Conservation (phyloP, 1,140 invertebrate genomes). For the Apis mellifera region DNA sequence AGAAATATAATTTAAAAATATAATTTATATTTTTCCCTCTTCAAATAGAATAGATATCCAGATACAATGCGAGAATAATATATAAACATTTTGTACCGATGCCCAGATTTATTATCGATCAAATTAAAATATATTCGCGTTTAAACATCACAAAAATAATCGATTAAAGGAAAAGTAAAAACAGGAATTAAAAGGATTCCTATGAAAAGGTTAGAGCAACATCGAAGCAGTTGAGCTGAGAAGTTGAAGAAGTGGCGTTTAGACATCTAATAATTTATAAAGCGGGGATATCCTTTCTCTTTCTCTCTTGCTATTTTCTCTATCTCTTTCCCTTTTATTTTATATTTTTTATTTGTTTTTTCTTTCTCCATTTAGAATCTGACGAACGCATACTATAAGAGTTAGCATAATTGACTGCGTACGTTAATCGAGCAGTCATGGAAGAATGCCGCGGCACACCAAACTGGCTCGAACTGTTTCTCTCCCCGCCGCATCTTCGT, state of each 20-base stretch:
- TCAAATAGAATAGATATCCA: too few species aligned
- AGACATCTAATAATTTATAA: constrained; percentile 44
- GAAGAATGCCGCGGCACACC: constrained; percentile 54
- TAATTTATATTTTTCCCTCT: too few species aligned
- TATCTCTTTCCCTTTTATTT: not conserved
- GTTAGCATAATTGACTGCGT: constrained; percentile 64
- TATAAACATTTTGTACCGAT: too few species aligned
- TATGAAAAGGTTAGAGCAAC: constrained; percentile 10
- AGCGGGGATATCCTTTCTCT: constrained; percentile 13
- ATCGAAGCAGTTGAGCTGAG: constrained; percentile 15
- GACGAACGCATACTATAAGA: constrained; percentile 48
- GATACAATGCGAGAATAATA: too few species aligned
- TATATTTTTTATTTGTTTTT: not conserved
- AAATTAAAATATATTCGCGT: not conserved
- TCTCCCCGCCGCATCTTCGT: not conserved
- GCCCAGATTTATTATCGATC: not conserved
- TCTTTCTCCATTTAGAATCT: constrained; percentile 1
- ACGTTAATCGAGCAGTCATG: constrained; percentile 63
- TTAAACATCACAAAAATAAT: constrained; percentile 14
- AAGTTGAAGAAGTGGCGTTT: constrained; percentile 43
- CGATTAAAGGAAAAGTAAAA: not conserved
- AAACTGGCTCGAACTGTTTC: not conserved
- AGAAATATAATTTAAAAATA: too few species aligned
- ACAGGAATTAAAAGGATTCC: constrained; percentile 32
- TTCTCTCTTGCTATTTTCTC: not conserved